Evolutionary conservation across 2,888 invertebrate genomes (phyloP).

Genomic region (Cerastis rubricosa): DNA sequence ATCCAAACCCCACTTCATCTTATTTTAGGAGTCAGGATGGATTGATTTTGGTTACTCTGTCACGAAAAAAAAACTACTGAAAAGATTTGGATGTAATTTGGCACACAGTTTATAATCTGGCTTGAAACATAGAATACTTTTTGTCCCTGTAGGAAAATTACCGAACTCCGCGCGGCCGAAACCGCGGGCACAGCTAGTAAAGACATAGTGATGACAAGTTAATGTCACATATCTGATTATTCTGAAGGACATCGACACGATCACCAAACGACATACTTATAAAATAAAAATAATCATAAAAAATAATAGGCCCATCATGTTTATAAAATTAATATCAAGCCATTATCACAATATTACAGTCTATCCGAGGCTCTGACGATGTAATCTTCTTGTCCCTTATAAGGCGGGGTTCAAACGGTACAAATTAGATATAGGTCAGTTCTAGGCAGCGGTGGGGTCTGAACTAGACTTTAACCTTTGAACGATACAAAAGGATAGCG

Average conservation of each 20-base stretch:
- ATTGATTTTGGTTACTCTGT: no score
- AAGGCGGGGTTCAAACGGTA: slow-evolving; percentile 65
- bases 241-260: slow-evolving; percentile 27
- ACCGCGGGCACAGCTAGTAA: not conserved
- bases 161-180: no score
- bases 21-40: not conserved
- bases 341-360: slow-evolving; percentile 53
- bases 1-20: not conserved
- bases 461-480: slow-evolving; percentile 77
- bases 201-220: not conserved
- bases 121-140: no score
- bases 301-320: slow-evolving; percentile 20
- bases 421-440: slow-evolving; percentile 69
- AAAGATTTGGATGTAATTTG: no score
- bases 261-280: slow-evolving; percentile 19
- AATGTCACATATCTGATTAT: slow-evolving; percentile 16
- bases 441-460: slow-evolving; percentile 55
- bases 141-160: no score
- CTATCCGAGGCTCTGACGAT: slow-evolving; percentile 53
- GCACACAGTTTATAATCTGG: no score
- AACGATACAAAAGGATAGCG: slow-evolving; percentile 68
- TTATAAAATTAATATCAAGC: slow-evolving; percentile 26
- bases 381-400: slow-evolving; percentile 51
- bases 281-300: slow-evolving; percentile 44
- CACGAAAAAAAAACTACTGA: no score